Evolutionary conservation across 2,888 invertebrate genomes (phyloP), one percentile per base, ranked within the genome.

Genomic region (Tetrapedia diversipes): DNA sequence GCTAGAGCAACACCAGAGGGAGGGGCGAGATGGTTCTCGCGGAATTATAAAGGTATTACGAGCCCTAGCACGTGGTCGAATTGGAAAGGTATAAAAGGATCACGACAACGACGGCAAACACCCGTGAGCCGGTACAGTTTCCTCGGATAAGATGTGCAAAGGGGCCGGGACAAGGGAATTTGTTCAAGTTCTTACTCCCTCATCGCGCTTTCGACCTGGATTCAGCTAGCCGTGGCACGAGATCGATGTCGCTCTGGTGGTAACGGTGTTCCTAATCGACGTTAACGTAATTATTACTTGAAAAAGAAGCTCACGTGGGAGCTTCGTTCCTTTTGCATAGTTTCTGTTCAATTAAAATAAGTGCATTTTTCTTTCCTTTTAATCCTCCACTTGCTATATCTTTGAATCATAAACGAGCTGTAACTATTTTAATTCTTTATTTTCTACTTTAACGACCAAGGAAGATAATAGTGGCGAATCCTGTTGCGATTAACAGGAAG

Each of bases 121-220:
- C 19, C n/a, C 32, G 49, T 2, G 45, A 39, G 47, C 51, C 11
- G 27, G 34, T 53, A 27, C 43, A 69, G 51, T 22, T 43, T 11
- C 27, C 10, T 14, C 4, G 34, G n/a, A 22, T 14, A 6, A 41
- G 51, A 34, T 11, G 45, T 34, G 11, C 29, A 24, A 53, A 39
- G 53, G 34, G 27, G 4, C 10, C 19, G 29, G n/a, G 51, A 27
- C 19, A 3, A 22, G 72, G 61, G 61, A 56, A 49, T 73, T 71
- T 71, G 69, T 69, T 68, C 22, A 59, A 68, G 37, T 41, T 51
- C 19, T 19, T 41, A 11, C 37, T 37, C 51, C 53, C 69, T 68
- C 51, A 59, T 68, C 57, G 11, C 57, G n/a, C 61, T 34, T 73
- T 71, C 73, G 72, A 73, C 73, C 72, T 71, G 72, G 72, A 63